phyloP scores from a whole-genome alignment of 23 tunicate species.

The Styela clava region DNA sequence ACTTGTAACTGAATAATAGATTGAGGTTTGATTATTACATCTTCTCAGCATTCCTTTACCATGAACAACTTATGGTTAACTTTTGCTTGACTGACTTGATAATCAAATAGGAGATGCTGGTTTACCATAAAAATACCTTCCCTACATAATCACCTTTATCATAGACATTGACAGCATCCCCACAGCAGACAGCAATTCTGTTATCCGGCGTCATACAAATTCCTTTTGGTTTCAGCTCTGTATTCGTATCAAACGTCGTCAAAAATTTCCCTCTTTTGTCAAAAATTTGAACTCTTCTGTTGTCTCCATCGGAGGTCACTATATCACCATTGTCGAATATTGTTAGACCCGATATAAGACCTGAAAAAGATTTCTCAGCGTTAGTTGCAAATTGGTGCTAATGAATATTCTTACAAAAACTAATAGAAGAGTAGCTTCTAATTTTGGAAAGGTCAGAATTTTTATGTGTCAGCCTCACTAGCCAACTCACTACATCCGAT shows the following conservation, averaged over 20 bases:
- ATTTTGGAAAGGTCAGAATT: too few relatives aligned
- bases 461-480: too few relatives aligned
- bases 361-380: too few relatives aligned
- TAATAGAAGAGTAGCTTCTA: background rate
- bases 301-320: constrained; percentile 72
- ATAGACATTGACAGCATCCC: constrained; percentile 62
- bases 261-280: constrained; percentile 55
- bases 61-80: too few relatives aligned
- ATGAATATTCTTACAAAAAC: background rate
- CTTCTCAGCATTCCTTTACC: too few relatives aligned
- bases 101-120: too few relatives aligned
- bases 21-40: too few relatives aligned
- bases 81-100: too few relatives aligned
- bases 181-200: constrained; percentile 71
- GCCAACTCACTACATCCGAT: too few relatives aligned
- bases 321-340: constrained; percentile 40
- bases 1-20: too few relatives aligned
- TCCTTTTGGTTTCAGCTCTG: constrained; percentile 84
- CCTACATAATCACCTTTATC: constrained; percentile 38
- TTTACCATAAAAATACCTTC: too few relatives aligned
- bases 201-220: constrained; percentile 32
- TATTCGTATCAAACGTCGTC: constrained; percentile 48
- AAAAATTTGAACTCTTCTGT: constrained; percentile 63
- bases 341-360: constrained; percentile 69
- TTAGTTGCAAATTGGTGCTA: background rate